Evolutionary conservation across 2,888 invertebrate genomes (phyloP).

Genomic region (Eristalis pertinax): DNA sequence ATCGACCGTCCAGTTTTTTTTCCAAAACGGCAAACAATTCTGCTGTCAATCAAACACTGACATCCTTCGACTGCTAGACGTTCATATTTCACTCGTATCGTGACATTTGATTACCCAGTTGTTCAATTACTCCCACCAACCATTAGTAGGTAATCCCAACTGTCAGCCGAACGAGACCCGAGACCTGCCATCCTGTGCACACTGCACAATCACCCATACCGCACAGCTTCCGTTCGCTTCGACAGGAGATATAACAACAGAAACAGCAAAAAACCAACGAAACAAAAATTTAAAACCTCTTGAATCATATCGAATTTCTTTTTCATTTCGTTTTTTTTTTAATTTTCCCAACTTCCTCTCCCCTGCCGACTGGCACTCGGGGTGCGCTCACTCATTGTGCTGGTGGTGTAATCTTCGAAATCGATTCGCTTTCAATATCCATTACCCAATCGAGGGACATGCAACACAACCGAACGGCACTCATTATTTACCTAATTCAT

Average conservation of each 20-base stretch:
- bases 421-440: slow-evolving; percentile 69
- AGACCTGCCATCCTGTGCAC: slow-evolving; percentile 37
- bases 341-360: slow-evolving; percentile 14
- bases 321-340: slow-evolving; percentile 36
- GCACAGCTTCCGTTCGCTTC: slow-evolving; percentile 47
- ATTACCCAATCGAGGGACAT: slow-evolving; percentile 43
- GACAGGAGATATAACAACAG: neutral
- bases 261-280: neutral
- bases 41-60: slow-evolving; percentile 29
- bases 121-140: slow-evolving; percentile 59
- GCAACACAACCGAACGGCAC: slow-evolving; percentile 40
- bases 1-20: neutral
- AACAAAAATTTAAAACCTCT: slow-evolving; percentile 35
- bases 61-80: slow-evolving; percentile 5
- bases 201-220: slow-evolving; percentile 39
- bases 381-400: slow-evolving; percentile 46
- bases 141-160: slow-evolving; percentile 70
- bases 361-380: slow-evolving; percentile 20
- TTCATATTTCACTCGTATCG: slow-evolving; percentile 41
- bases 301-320: slow-evolving; percentile 62
- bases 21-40: neutral
- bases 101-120: slow-evolving; percentile 59
- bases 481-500: slow-evolving; percentile 68
- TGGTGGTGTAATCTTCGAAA: slow-evolving; percentile 46
- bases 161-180: slow-evolving; percentile 33